A percentile compares a stretch with the other conserved stretches of the same genome.
Evolutionary conservation across 2,797 vertebrate genomes (phyloP).

Genomic region (Takifugu rubripes): DNA sequence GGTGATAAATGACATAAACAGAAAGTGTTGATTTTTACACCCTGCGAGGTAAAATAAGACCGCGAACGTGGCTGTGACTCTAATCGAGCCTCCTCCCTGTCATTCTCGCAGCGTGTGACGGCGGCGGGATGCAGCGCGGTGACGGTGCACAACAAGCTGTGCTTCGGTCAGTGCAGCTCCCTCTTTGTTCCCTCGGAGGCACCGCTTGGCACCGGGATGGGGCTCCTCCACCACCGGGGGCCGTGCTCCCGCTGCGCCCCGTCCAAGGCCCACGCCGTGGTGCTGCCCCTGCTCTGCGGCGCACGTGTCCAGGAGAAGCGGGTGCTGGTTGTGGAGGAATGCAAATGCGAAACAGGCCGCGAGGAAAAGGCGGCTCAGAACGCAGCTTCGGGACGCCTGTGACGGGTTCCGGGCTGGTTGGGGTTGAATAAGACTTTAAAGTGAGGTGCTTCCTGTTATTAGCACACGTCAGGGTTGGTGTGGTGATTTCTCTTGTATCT

Average conservation of each 20-base stretch:
- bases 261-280: slow-evolving; percentile 52
- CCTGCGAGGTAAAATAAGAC: slow-evolving; percentile 18
- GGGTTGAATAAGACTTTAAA: background rate
- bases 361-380: slow-evolving; percentile 59
- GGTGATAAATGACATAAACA: slow-evolving; percentile 10
- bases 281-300: slow-evolving; percentile 68
- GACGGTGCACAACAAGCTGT: slow-evolving; percentile 76
- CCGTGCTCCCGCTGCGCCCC: slow-evolving; percentile 77
- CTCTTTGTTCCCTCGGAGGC: slow-evolving; percentile 72
- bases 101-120: slow-evolving; percentile 64
- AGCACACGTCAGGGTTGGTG: background rate
- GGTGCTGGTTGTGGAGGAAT: slow-evolving; percentile 78
- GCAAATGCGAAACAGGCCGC: slow-evolving; percentile 73
- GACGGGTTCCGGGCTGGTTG: background rate
- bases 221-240: slow-evolving; percentile 25
- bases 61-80: slow-evolving; percentile 6
- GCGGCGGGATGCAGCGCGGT: slow-evolving; percentile 69
- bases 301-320: slow-evolving; percentile 44
- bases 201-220: slow-evolving; percentile 2
- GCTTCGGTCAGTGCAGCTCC: slow-evolving; percentile 80
- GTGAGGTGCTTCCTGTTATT: background rate
- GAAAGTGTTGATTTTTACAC: slow-evolving; percentile 9
- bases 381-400: slow-evolving; percentile 33
- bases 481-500: slow-evolving; percentile 33
- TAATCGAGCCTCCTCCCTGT: slow-evolving; percentile 18